phyloP scores from a whole-genome alignment of 2,888 invertebrate genomes.

The Cryptops parisi region DNA sequence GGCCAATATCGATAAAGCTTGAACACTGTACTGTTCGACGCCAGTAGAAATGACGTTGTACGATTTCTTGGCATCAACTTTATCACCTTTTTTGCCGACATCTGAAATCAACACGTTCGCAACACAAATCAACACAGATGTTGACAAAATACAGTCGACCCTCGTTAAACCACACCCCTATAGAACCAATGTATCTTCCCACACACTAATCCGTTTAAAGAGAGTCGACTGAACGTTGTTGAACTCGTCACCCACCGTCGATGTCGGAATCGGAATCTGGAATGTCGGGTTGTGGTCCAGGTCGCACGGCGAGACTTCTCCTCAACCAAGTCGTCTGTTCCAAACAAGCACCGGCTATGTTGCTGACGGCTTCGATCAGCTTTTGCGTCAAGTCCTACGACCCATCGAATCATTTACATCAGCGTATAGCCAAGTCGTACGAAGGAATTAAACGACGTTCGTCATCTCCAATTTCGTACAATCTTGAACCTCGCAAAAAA shows the following conservation, averaged over 20 bases:
- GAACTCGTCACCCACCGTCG: conserved; percentile 5
- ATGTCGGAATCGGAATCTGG: conserved; percentile 19
- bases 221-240: no score
- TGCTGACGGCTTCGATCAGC: conserved; percentile 63
- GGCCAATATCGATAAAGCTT: conserved; percentile 59
- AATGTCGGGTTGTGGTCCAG: conserved; percentile 30
- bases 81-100: no score
- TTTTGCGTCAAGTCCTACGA: conserved; percentile 39
- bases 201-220: no score
- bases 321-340: conserved; percentile 81
- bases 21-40: conserved; percentile 46
- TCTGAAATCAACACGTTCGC: no score
- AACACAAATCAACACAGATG: no score
- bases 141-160: no score
- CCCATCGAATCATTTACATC: no score
- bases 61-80: no score
- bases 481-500: background rate
- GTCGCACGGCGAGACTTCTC: conserved; percentile 59
- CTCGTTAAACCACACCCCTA: no score
- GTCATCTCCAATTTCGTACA: background rate
- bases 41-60: no score
- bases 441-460: conserved; percentile 17
- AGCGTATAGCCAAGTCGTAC: no score
- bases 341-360: conserved; percentile 74
- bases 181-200: no score